Conservation (phyloP, 2,888 invertebrate species). For the Andrena dorsata region DNA sequence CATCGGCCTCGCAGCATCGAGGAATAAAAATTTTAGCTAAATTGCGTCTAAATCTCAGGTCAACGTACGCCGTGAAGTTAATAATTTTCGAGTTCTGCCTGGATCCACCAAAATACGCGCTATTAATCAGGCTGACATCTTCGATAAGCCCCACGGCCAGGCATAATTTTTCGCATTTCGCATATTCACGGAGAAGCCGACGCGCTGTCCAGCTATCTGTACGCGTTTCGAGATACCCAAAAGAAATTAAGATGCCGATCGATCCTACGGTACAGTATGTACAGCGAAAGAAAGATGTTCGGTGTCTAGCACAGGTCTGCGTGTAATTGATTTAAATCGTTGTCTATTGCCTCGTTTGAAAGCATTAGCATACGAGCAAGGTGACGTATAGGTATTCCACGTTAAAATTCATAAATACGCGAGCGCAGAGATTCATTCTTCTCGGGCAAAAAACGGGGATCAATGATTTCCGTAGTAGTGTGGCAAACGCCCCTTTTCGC, state of each 20-base stretch:
- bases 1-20: conserved; percentile 71
- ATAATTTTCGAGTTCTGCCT: conserved; percentile 73
- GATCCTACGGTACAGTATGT: conserved; percentile 5
- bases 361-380: conserved; percentile 18
- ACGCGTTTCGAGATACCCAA: background rate
- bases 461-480: too few species aligned
- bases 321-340: conserved; percentile 33
- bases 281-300: conserved; percentile 7
- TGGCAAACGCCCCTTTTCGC: background rate
- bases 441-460: background rate
- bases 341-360: background rate
- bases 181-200: background rate
- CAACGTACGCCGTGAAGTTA: conserved; percentile 73
- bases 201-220: background rate
- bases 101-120: conserved; percentile 52
- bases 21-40: conserved; percentile 67
- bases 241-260: conserved; percentile 28
- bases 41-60: conserved; percentile 50
- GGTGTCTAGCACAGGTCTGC: conserved; percentile 10
- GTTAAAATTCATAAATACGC: conserved; percentile 18
- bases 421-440: background rate
- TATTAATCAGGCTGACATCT: conserved; percentile 65
- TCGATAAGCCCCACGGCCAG: conserved; percentile 32
- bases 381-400: background rate
- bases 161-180: conserved; percentile 41